Base-by-base conservation (phyloP, 2,888 invertebrate genomes). In the Nycteola revayana region DNA sequence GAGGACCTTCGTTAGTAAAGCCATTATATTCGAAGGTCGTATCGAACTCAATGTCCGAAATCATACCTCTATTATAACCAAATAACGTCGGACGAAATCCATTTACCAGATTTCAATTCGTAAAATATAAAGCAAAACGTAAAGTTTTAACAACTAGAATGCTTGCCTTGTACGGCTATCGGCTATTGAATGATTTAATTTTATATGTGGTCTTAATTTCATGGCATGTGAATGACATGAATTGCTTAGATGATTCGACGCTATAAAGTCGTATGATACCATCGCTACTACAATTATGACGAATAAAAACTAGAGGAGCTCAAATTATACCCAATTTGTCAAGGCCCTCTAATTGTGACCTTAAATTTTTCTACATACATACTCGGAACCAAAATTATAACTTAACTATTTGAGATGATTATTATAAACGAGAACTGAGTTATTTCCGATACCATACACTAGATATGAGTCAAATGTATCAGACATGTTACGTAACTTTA, bases 21-120 rank as follows among this genome's bases (percentile, higher is more conserved):
- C 64, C 50, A 73, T 78, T 77, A 66, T 74, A 47, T 43, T 44
- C 52, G 68, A 79, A 79, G 79, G 69, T 63, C 63, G 58, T 29
- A 58, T 62, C 63, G 57, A 29, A 58, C 68, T 60, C 69, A 61
- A 43, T 51, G 60, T 30, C 45, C 44, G 55, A 49, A 56, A 47
- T 52, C 42, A 48, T 51, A 53, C 46, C 37, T 46, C 48, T 38
- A 48, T 54, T 50, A 51, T 14, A 3, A 14, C 41, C 46, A 42
- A 59, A 53, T 45, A 46, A 44, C 31, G 46, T 43, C 14, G 32
- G 30, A 56, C 39, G 37, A 42, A 46, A 14, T 2, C 41, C 38
- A 39, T 42, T 48, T 32, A 25, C 25, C 25, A 23, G 35, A 38
- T 54, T 54, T 40, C 5, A n/a, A 51, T 34, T 28, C 27, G 25